phyloP scores from a whole-genome alignment of 2,888 invertebrate species.

The Ellobium chinense region DNA sequence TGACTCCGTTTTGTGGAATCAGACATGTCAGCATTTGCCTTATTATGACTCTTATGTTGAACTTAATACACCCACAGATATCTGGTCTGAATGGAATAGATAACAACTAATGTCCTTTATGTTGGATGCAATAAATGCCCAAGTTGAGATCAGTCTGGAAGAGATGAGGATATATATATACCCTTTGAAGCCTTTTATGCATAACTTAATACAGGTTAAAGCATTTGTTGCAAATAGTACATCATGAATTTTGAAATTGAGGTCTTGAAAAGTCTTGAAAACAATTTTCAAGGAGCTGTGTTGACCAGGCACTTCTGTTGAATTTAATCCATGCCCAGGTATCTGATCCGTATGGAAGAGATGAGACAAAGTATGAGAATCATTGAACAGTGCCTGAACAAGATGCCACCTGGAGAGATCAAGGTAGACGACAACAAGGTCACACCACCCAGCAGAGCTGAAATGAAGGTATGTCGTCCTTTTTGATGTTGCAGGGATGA shows the following conservation, averaged over 20 bases:
- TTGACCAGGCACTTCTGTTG: background rate
- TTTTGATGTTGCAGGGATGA: too few species aligned
- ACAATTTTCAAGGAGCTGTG: background rate
- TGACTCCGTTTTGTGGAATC: too few species aligned
- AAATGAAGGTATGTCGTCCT: conserved; percentile 98
- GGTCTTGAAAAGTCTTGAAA: background rate
- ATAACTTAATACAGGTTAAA: background rate
- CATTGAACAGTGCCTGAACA: conserved; percentile 96
- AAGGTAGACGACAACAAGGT: conserved; percentile 97
- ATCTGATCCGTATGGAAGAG: conserved; percentile 85
- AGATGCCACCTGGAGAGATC: conserved; percentile 97
- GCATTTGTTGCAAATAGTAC: background rate
- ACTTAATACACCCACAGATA: too few species aligned
- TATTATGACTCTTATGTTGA: too few species aligned
- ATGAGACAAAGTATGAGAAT: conserved; percentile 97
- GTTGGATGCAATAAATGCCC: too few species aligned
- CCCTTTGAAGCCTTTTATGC: background rate
- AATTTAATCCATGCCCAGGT: conserved; percentile 82
- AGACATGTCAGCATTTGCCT: too few species aligned
- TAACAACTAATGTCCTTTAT: too few species aligned
- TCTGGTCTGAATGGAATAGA: too few species aligned
- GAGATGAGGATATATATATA: too few species aligned
- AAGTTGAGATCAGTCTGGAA: too few species aligned
- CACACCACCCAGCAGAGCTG: conserved; percentile 91
- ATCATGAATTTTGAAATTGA: background rate